These are phyloP conservation scores for Drosophila robusta DNA, from an alignment of 2,888 invertebrate genomes.

Conservation along the genomic window DNA sequence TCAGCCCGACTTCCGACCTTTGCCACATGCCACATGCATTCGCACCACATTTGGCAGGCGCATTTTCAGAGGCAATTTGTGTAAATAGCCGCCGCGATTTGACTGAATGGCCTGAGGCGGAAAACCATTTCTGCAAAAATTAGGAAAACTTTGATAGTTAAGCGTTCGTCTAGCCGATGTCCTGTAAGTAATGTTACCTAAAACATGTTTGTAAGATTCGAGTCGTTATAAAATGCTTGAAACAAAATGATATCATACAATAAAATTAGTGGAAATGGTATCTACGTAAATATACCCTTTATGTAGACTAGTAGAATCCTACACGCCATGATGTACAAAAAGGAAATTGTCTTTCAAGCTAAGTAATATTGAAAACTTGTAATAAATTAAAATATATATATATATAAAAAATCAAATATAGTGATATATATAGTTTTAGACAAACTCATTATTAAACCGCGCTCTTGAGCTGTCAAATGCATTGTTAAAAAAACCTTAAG, in stretches of 20 bases:
- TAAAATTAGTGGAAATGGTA: no score
- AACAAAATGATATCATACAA: background rate
- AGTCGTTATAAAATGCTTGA: background rate
- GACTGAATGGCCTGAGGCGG: conserved; percentile 29
- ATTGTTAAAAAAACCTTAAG: no score
- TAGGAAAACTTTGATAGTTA: background rate
- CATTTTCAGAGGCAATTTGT: conserved; percentile 70
- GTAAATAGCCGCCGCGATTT: conserved; percentile 66
- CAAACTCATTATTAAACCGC: no score
- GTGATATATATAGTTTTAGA: no score
- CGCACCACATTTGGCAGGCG: conserved; percentile 20
- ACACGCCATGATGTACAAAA: no score
- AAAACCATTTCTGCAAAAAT: background rate
- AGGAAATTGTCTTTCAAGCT: no score
- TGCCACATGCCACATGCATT: conserved; percentile 21
- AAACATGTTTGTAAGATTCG: background rate
- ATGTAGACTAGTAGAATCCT: no score
- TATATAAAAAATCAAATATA: no score
- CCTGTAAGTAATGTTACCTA: background rate
- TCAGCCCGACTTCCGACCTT: background rate
- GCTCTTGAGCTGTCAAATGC: no score
- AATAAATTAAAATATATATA: no score
- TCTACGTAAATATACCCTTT: no score
- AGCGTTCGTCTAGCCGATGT: background rate
- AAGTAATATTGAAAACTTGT: no score